Evolutionary conservation across 2,797 vertebrate genomes (phyloP), one percentile per base, ranked within the genome.

Genomic region (Argentina silus): DNA sequence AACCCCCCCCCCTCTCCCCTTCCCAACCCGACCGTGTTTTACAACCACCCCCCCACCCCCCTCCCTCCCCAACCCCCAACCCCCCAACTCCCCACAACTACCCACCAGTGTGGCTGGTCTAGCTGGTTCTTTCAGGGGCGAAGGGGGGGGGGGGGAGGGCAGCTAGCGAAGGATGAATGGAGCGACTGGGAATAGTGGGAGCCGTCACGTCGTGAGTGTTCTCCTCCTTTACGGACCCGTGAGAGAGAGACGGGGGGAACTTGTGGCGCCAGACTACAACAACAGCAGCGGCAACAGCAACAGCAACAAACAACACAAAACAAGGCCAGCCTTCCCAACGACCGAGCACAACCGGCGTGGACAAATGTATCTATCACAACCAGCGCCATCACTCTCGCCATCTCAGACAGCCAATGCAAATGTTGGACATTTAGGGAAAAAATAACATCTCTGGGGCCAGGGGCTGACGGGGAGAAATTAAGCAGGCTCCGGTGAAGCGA

Each of bases 401-500:
- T 89, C 92, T 85, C 36, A 92, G 93, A 93, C 93, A 94, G 92
- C 95, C 93, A 95, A 94, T 96, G 95, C 94, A 95, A 96, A 96
- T 95, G 96, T 96, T 95, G 95, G 95, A 97, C 96, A 96, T 96
- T 97, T 96, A 96, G 95, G 95, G 91, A 94, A 94, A 94, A 96
- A 95, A 96, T 95, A 97, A 96, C 95, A 94, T 97, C 96, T 96
- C 96, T 93, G 93, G 95, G 96, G 95, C 88, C 95, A 95, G 92
- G 94, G 95, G 95, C 95, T 97, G 97, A 96, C 95, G 93, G 95
- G 96, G 94, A 95, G 96, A 96, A 98, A 98, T 98, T 96, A 97
- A 97, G 96, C 96, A 96, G 96, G 96, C 96, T 98, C 97, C 96
- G 97, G 95, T 96, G 96, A 97, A 98, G 96, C 95, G 94, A 96